These are phyloP conservation scores for Xenops minutus DNA, from an alignment of 2,797 vertebrate species.

Conservation along the genomic window DNA sequence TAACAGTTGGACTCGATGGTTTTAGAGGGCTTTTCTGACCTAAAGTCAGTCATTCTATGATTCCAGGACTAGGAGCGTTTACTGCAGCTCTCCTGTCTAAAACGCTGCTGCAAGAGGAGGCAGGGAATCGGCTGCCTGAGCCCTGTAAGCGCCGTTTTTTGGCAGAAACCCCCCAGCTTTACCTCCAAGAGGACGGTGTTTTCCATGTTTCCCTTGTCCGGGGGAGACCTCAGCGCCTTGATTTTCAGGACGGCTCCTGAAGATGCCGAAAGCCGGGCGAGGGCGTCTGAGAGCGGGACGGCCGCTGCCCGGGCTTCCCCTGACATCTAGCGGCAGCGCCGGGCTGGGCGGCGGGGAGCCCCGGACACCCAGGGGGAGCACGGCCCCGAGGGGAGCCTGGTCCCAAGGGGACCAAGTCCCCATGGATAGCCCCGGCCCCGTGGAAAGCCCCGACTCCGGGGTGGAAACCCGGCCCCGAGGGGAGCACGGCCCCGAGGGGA, in stretches of 20 bases:
- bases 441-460: too few relatives aligned
- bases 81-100: neutral
- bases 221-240: constrained; percentile 74
- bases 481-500: neutral
- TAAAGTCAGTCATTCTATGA: neutral
- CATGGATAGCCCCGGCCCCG: too few relatives aligned
- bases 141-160: accelerated
- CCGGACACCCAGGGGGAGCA: too few relatives aligned
- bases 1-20: neutral
- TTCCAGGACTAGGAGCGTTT: neutral
- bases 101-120: neutral
- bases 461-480: neutral
- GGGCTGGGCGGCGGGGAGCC: neutral
- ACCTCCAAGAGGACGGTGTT: constrained; percentile 87
- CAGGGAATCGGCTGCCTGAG: neutral
- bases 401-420: neutral
- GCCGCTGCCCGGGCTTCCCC: neutral
- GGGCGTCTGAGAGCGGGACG: neutral
- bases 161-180: neutral
- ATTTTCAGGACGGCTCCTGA: constrained; percentile 83
- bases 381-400: neutral
- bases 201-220: constrained; percentile 76
- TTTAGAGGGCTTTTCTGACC: neutral
- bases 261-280: neutral
- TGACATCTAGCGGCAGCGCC: constrained; percentile 67